Percentiles rank a stretch among this genome's conserved stretches.
Conservation (phyloP, 2,888 invertebrate genomes). For the Platycnemis pennipes region DNA sequence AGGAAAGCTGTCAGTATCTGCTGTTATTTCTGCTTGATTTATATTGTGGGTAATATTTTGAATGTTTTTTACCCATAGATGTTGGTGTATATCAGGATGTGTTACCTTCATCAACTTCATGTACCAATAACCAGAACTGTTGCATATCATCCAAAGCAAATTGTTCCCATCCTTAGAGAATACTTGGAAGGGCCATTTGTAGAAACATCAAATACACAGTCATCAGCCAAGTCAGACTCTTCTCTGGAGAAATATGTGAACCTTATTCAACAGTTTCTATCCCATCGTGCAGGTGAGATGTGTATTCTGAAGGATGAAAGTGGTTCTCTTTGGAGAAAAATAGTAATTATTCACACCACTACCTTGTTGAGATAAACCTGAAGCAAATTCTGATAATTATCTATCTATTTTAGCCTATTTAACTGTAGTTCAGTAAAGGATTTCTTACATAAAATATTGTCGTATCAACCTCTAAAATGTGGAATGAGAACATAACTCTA, state of each 20-base stretch:
- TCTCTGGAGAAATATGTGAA: conserved; percentile 84
- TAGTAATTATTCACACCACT: not conserved
- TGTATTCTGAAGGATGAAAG: not conserved
- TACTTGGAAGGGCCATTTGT: conserved; percentile 40
- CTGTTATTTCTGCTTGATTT: too few species aligned
- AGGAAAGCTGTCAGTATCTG: too few species aligned
- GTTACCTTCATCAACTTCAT: conserved; percentile 76
- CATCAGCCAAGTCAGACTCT: conserved; percentile 12
- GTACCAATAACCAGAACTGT: conserved; percentile 28
- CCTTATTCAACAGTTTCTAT: conserved; percentile 85
- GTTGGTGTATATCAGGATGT: conserved; percentile 89
- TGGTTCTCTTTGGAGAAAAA: not conserved
- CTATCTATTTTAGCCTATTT: too few species aligned
- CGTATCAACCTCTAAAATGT: too few species aligned
- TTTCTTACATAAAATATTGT: too few species aligned
- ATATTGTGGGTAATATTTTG: too few species aligned
- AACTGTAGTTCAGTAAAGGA: too few species aligned
- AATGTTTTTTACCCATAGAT: conserved; percentile 82
- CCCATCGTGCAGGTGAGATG: conserved; percentile 84
- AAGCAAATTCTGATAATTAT: too few species aligned
- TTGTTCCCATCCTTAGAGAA: conserved; percentile 30
- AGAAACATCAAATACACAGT: not conserved
- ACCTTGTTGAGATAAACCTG: too few species aligned
- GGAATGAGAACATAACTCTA: too few species aligned
- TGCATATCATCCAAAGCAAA: conserved; percentile 57